A percentile compares a stretch with the other conserved stretches of the same genome.
phyloP scores from a whole-genome alignment of 2,797 vertebrate species.

The Carapus acus region DNA sequence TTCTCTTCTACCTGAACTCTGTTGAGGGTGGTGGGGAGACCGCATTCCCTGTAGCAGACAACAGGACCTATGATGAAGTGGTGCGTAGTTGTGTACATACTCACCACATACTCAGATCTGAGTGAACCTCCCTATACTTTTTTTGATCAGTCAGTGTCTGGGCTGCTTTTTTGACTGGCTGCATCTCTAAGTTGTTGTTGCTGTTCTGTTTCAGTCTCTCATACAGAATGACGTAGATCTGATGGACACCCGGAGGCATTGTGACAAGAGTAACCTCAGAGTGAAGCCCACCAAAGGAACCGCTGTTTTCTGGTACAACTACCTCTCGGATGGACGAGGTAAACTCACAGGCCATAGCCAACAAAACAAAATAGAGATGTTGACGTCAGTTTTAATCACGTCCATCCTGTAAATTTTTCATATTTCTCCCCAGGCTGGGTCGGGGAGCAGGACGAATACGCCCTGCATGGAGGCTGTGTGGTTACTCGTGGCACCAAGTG shows the following conservation, averaged over 20 bases:
- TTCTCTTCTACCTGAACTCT: constrained; percentile 98
- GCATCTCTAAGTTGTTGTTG: constrained; percentile 21
- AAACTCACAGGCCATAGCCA: too few relatives aligned
- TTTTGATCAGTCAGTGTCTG: constrained; percentile 40
- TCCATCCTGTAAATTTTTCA: too few relatives aligned
- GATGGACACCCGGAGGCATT: constrained; percentile 93
- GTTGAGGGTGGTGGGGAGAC: constrained; percentile 96
- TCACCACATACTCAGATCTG: constrained; percentile 46
- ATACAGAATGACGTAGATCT: constrained; percentile 94
- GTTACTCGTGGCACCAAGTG: constrained; percentile 93
- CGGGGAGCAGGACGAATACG: constrained; percentile 95
- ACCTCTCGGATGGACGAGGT: constrained; percentile 96
- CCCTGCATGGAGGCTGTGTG: constrained; percentile 92
- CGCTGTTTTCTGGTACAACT: constrained; percentile 99
- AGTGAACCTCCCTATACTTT: constrained; percentile 35
- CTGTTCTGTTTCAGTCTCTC: constrained; percentile 76
- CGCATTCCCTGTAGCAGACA: constrained; percentile 97
- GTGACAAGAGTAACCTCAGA: constrained; percentile 91
- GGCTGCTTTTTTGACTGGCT: background rate
- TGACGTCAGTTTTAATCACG: too few relatives aligned
- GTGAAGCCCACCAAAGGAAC: constrained; percentile 92
- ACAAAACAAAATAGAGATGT: constrained; percentile 3
- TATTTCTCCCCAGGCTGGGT: constrained; percentile 85
- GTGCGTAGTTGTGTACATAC: constrained; percentile 71
- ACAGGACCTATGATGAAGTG: constrained; percentile 97